These are phyloP conservation scores for Geophilus truncorum DNA, from an alignment of 2,888 invertebrate species.

Conservation along the genomic window DNA sequence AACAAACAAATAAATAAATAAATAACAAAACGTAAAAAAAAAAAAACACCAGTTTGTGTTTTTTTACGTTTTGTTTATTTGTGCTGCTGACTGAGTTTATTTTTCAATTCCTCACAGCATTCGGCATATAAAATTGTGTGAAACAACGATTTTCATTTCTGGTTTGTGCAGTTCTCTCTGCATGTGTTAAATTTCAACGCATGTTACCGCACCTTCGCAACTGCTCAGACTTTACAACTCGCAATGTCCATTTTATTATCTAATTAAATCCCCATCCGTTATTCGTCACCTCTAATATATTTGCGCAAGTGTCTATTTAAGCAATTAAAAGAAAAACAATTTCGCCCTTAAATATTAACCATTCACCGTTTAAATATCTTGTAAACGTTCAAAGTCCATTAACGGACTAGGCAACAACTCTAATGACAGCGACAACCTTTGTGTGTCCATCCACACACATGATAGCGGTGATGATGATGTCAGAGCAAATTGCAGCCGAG, in stretches of 20 bases:
- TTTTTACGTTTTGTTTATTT: no score
- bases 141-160: background rate
- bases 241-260: background rate
- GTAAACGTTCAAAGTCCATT: background rate
- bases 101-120: no score
- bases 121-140: no score
- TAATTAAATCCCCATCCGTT: background rate
- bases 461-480: conserved; percentile 13
- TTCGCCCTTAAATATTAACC: no score
- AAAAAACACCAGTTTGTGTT: no score
- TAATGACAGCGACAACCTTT: conserved; percentile 12
- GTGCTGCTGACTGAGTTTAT: no score
- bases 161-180: no score
- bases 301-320: no score
- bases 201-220: background rate
- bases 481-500: conserved; percentile 17
- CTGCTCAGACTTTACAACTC: background rate
- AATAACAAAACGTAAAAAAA: no score
- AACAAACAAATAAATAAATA: background rate
- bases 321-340: no score
- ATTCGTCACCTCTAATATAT: no score
- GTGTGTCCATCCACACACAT: conserved; percentile 23
- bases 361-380: background rate
- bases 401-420: background rate
- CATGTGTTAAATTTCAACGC: background rate